Percentiles rank a stretch among this genome's conserved stretches.
phyloP scores from a whole-genome alignment of 1,140 invertebrate species.

The Drosophila obscura region DNA sequence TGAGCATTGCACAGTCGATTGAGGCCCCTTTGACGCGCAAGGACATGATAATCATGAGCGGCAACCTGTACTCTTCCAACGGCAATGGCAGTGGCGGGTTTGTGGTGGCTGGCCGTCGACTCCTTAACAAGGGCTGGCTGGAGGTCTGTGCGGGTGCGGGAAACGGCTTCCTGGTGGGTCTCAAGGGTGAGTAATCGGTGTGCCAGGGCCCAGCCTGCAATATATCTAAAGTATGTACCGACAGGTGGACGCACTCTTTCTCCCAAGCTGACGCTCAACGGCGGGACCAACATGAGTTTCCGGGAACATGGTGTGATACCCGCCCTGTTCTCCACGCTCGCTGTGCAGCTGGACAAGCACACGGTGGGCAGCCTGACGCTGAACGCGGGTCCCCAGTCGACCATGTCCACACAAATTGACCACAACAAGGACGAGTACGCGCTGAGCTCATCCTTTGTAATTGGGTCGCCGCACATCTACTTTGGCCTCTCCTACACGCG shows the following conservation, averaged over 20 bases:
- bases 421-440: constrained; percentile 89
- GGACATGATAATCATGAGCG: constrained; percentile 92
- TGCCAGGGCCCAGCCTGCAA: background rate
- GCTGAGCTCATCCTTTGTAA: constrained; percentile 88
- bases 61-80: constrained; percentile 93
- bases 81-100: constrained; percentile 90
- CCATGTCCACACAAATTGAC: constrained; percentile 91
- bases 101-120: constrained; percentile 89
- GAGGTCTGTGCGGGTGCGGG: constrained; percentile 92
- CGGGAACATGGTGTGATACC: constrained; percentile 89
- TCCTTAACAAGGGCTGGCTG: constrained; percentile 93
- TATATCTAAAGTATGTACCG: background rate
- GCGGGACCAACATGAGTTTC: constrained; percentile 89
- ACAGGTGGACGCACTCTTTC: constrained; percentile 69
- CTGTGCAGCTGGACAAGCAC: constrained; percentile 92
- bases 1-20: constrained; percentile 96
- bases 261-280: constrained; percentile 84
- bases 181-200: constrained; percentile 86
- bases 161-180: constrained; percentile 89
- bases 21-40: constrained; percentile 94
- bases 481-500: constrained; percentile 90
- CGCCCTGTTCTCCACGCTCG: constrained; percentile 88
- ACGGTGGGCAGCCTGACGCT: constrained; percentile 94
- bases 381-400: constrained; percentile 87
- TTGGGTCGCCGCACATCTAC: constrained; percentile 93